phyloP scores from a whole-genome alignment of 2,888 invertebrate genomes.

The Crocallis elinguaria region DNA sequence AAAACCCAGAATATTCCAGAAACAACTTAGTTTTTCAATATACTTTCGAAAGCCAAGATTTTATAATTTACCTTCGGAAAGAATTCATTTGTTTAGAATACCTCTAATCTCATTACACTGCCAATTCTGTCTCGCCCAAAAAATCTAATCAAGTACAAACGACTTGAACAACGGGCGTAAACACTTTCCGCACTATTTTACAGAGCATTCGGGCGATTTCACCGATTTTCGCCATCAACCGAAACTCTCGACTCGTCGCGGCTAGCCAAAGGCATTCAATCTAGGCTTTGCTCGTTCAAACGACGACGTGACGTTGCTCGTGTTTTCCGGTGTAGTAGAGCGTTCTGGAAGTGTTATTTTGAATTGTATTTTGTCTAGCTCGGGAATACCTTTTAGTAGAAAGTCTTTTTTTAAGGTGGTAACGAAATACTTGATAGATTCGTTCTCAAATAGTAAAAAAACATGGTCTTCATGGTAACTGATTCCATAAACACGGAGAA shows the following conservation, averaged over 20 bases:
- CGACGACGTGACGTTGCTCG: background rate
- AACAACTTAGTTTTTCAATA: no score
- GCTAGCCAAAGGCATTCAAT: constrained; percentile 11
- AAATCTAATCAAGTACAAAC: constrained; percentile 21
- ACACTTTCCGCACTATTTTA: constrained; percentile 14
- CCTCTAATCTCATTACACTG: constrained; percentile 10
- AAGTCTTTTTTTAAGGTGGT: no score
- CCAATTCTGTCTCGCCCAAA: background rate
- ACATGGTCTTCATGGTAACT: no score
- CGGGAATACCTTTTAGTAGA: no score
- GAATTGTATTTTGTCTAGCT: no score
- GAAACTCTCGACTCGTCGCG: background rate
- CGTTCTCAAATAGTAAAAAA: no score
- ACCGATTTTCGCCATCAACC: background rate
- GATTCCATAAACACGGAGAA: no score
- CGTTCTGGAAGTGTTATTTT: background rate
- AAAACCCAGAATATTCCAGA: no score
- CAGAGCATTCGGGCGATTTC: constrained; percentile 9
- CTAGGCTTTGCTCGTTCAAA: constrained; percentile 12
- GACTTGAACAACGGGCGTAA: constrained; percentile 11
- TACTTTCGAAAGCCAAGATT: background rate
- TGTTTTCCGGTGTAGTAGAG: background rate
- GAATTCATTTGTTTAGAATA: background rate
- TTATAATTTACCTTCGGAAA: background rate
- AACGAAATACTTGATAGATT: no score